These are phyloP conservation scores for Hippoglossus hippoglossus DNA, from an alignment of 2,797 vertebrate species.

Conservation along the genomic window DNA sequence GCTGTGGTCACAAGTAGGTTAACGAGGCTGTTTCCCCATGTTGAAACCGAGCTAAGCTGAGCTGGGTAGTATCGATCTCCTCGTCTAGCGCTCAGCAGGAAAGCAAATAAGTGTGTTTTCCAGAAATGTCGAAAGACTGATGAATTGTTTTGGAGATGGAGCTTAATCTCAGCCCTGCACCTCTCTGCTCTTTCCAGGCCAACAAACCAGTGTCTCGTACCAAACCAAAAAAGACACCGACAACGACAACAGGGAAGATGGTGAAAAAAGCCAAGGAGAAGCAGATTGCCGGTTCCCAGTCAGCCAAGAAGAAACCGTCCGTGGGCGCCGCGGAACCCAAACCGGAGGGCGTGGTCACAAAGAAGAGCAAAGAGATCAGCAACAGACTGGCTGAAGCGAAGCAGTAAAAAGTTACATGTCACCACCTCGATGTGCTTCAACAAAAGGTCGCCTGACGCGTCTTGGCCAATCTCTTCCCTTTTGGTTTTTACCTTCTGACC, in stretches of 20 bases:
- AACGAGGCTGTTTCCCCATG: not conserved
- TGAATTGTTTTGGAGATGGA: not conserved
- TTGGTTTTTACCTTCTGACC: slow-evolving; percentile 56
- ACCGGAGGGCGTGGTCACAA: slow-evolving; percentile 90
- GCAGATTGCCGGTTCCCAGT: slow-evolving; percentile 87
- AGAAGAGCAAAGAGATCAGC: slow-evolving; percentile 98
- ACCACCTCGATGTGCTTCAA: slow-evolving; percentile 56
- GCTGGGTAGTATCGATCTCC: not conserved
- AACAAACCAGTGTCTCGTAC: slow-evolving; percentile 91
- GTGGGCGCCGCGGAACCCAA: slow-evolving; percentile 80
- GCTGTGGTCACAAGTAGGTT: not conserved
- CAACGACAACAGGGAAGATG: slow-evolving; percentile 89
- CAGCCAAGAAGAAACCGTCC: slow-evolving; percentile 92
- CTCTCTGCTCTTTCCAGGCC: slow-evolving; percentile 80
- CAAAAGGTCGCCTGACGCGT: slow-evolving; percentile 85
- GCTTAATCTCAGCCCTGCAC: slow-evolving; percentile 2
- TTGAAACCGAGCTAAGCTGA: slow-evolving; percentile 10
- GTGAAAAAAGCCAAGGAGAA: slow-evolving; percentile 96
- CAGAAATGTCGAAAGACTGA: slow-evolving; percentile 2
- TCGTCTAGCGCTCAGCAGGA: slow-evolving; percentile 8
- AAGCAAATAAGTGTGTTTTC: slow-evolving; percentile 15
- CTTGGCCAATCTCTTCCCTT: slow-evolving; percentile 85
- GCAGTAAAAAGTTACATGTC: slow-evolving; percentile 84
- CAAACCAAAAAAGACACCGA: slow-evolving; percentile 96
- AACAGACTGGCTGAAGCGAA: slow-evolving; percentile 99